Conservation (phyloP, 2,888 invertebrate genomes). For the Agriopis marginaria region DNA sequence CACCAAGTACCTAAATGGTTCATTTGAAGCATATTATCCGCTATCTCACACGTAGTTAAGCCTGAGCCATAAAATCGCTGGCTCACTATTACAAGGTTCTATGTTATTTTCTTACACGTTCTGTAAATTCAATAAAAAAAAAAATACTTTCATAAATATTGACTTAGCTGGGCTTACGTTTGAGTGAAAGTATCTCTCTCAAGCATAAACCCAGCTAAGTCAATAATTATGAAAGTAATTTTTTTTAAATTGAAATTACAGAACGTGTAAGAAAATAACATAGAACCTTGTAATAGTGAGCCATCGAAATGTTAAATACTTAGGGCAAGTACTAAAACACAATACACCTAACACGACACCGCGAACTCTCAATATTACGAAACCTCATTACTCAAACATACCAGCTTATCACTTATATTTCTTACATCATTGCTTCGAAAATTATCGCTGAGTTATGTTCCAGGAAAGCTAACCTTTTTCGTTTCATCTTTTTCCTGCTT, state of each 20-base stretch:
- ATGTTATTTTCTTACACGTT: too few relatives aligned
- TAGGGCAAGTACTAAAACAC: neutral
- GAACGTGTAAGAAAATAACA: too few relatives aligned
- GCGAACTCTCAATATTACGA: neutral
- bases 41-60: constrained; percentile 1
- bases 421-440: neutral
- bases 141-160: too few relatives aligned
- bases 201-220: too few relatives aligned
- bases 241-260: too few relatives aligned
- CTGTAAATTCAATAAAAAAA: too few relatives aligned
- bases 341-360: neutral
- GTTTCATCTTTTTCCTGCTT: constrained; percentile 16
- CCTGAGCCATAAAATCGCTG: constrained; percentile 1
- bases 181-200: too few relatives aligned
- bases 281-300: too few relatives aligned
- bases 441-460: neutral
- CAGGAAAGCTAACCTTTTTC: constrained; percentile 30
- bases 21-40: neutral
- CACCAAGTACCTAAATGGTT: neutral
- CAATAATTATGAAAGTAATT: too few relatives aligned
- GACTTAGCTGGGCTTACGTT: too few relatives aligned
- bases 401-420: neutral
- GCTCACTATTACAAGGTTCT: too few relatives aligned
- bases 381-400: constrained; percentile 4
- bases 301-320: neutral